Conservation (phyloP, 2,113 vertebrate species). For the Thalassarche chlororhynchos region DNA sequence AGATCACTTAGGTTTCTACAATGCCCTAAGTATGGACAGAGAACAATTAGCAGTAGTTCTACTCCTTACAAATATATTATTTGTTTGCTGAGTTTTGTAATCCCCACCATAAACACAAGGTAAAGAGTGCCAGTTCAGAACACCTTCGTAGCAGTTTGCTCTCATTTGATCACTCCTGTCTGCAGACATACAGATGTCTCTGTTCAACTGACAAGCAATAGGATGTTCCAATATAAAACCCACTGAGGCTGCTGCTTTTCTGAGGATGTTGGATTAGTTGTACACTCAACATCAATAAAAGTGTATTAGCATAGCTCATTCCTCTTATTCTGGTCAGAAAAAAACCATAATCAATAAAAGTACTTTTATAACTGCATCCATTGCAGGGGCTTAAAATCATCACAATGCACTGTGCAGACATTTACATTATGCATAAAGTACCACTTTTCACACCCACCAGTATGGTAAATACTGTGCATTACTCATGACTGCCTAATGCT, state of each 20-base stretch:
- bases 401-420: background rate
- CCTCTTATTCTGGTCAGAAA: background rate
- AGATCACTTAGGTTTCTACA: background rate
- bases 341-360: background rate
- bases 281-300: background rate
- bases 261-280: background rate
- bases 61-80: background rate
- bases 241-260: background rate
- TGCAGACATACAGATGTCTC: background rate
- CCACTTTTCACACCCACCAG: background rate
- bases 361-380: background rate
- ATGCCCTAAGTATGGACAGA: background rate
- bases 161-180: background rate
- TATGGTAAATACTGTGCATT: background rate
- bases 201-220: background rate
- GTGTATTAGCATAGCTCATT: background rate
- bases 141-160: background rate
- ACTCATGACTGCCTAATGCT: constrained; percentile 7
- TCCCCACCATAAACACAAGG: background rate
- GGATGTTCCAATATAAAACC: background rate
- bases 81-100: background rate
- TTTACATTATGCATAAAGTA: background rate
- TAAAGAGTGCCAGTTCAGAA: background rate
- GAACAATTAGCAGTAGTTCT: background rate
- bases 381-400: background rate